Base-by-base conservation (phyloP, 2,113 vertebrate species). In the Limnothrissa miodon region DNA sequence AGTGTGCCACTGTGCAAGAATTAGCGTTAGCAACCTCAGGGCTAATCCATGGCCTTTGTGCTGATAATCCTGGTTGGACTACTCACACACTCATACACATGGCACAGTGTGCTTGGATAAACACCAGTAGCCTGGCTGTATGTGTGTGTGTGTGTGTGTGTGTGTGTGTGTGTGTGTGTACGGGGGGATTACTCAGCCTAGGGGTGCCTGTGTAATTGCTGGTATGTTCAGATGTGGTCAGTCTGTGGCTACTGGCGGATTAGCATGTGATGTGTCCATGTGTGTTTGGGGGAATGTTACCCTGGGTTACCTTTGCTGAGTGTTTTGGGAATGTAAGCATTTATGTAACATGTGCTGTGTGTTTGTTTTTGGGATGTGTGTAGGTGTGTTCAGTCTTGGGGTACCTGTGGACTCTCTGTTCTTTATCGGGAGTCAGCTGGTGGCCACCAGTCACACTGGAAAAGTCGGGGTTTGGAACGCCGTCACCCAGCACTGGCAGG, bases 401-500 rank as follows among this genome's bases (percentile, higher is more conserved):
- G 98, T 99, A 62, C 97, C 98, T n/a, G 98, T 99, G 1, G 98
- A 99, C 81, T 94, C 97, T 23, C 96, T 99, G 80, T 99, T 99
- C 93, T 99, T 99, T 84, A 99, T 99, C 29, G 98, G 98, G 23
- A 99, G 96, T 94, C 98, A 99, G 94, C 45, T 99, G 91, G 97
- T 99, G 53, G 98, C 98, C 83, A 99, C 98, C 0, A 99, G 98
- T 88, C 98, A 99, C 36, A 99, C 98, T 0, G 98, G 98, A 85
- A 99, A 99, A 86, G 98, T 99, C 8, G 98, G 98, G 25, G 98
- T 99, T 79, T 99, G 98, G 98, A 99, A 99, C 0, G 98, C 98
- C 0, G 98, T 99, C 90, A 99, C 98, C 44, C 98, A 99, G 88
- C 98, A 99, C 87, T 99, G 97, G 98, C 98, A 99, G 96, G 98